Conservation (phyloP, 2,797 vertebrate species). For the Schizopygopsis pylzovi region DNA sequence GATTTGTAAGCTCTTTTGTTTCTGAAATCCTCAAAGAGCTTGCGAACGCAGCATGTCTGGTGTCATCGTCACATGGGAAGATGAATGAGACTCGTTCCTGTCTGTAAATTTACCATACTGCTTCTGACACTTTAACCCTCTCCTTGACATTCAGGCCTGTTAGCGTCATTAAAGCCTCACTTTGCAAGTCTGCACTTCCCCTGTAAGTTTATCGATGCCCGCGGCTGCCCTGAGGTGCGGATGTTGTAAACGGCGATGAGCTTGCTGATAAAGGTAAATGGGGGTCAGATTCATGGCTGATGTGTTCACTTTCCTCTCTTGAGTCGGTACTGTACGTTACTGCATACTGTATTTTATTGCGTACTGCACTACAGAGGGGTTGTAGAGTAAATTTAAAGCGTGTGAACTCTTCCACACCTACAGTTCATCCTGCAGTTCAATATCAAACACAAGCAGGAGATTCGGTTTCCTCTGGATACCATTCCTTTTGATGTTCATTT, state of each 20-base stretch:
- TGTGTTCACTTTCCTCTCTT: slow-evolving; percentile 2
- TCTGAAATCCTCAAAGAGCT: slow-evolving; percentile 11
- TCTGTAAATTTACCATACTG: slow-evolving; percentile 26
- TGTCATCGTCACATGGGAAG: slow-evolving; percentile 45
- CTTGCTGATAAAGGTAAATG: slow-evolving; percentile 24
- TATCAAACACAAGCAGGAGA: slow-evolving; percentile 6
- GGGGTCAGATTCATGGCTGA: slow-evolving; percentile 41
- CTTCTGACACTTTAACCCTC: slow-evolving; percentile 41
- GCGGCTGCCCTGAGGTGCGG: neutral
- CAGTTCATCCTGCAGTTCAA: slow-evolving; percentile 23
- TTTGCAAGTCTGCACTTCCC: slow-evolving; percentile 20
- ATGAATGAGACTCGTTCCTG: neutral
- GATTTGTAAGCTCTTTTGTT: slow-evolving; percentile 47
- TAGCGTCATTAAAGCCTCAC: slow-evolving; percentile 34
- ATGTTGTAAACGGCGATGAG: slow-evolving; percentile 52
- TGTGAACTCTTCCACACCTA: neutral
- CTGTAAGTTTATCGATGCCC: slow-evolving; percentile 14
- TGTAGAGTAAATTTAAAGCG: slow-evolving; percentile 21
- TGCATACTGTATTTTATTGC: slow-evolving; percentile 17
- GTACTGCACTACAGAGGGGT: neutral
- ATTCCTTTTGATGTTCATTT: slow-evolving; percentile 16
- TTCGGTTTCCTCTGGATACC: neutral
- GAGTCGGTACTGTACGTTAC: slow-evolving; percentile 10
- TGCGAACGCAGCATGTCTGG: slow-evolving; percentile 9
- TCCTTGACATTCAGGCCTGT: slow-evolving; percentile 30